phyloP scores from a whole-genome alignment of 1,140 invertebrate genomes.

The Thaumetopoea pityocampa region DNA sequence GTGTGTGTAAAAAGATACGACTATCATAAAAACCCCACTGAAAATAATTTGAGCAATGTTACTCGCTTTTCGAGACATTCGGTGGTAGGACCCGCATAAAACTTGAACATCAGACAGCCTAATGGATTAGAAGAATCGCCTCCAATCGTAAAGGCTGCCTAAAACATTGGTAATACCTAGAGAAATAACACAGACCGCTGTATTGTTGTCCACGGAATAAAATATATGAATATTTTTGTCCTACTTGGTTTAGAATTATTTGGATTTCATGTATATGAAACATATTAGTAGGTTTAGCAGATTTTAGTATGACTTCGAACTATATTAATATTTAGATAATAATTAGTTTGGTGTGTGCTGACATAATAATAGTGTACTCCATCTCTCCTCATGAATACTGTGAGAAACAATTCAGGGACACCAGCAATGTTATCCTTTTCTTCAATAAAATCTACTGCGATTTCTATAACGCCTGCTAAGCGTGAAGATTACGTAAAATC shows the following conservation, averaged over 20 bases:
- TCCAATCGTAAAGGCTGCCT: conserved; percentile 47
- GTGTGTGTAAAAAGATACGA: conserved; percentile 71
- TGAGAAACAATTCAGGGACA: no score
- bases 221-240: conserved; percentile 36
- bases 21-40: conserved; percentile 68
- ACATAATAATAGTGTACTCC: no score
- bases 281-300: no score
- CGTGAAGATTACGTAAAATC: no score
- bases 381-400: no score
- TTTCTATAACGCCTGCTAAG: no score
- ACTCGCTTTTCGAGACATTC: conserved; percentile 66
- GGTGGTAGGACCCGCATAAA: conserved; percentile 64
- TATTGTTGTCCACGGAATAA: conserved; percentile 32
- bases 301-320: no score
- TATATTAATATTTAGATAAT: no score
- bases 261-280: conserved; percentile 22
- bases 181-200: conserved; percentile 43
- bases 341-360: no score
- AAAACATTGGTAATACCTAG: conserved; percentile 39
- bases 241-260: conserved; percentile 26
- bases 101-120: conserved; percentile 60
- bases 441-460: no score
- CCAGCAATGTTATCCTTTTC: no score
- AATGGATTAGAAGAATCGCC: conserved; percentile 71
- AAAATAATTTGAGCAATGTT: conserved; percentile 72